Evolutionary conservation across 2,888 invertebrate species (phyloP).

Genomic region (Acrobasis suavella): DNA sequence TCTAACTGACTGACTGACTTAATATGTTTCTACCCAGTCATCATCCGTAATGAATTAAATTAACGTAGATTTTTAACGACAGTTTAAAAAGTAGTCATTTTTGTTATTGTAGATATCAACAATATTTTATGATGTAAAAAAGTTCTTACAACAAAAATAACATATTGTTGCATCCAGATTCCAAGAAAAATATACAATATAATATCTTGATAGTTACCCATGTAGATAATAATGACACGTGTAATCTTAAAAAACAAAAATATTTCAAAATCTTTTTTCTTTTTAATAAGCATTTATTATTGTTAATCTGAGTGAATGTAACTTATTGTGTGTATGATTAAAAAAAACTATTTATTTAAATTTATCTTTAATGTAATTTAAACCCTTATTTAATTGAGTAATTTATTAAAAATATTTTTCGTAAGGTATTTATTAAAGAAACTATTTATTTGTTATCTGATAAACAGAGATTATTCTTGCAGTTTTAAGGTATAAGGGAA

Average conservation of each 20-base stretch:
- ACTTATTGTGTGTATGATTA: slow-evolving; percentile 48
- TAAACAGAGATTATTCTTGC: slow-evolving; percentile 15
- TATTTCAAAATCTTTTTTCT: not conserved
- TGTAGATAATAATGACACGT: slow-evolving; percentile 25
- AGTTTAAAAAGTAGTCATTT: not conserved
- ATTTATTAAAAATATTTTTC: not conserved
- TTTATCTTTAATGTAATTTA: not conserved
- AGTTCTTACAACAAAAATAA: not conserved
- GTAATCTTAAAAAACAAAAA: not conserved
- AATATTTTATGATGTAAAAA: not conserved
- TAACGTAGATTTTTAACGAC: not conserved
- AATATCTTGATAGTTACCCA: slow-evolving; percentile 28
- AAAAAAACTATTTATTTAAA: slow-evolving; percentile 21
- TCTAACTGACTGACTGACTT: too few relatives aligned
- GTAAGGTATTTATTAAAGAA: slow-evolving; percentile 6
- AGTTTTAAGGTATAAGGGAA: slow-evolving; percentile 16
- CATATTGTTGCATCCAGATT: not conserved
- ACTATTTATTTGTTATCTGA: slow-evolving; percentile 16
- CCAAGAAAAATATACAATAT: not conserved
- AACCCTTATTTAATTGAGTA: slow-evolving; percentile 14
- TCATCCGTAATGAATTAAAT: too few relatives aligned
- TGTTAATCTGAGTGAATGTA: slow-evolving; percentile 47
- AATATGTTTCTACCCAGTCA: too few relatives aligned
- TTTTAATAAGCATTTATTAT: slow-evolving; percentile 13
- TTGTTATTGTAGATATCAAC: not conserved